Evolutionary conservation across 2,113 vertebrate species (phyloP), one percentile per base, ranked within the genome.

Genomic region (Psittacus erithacus): DNA sequence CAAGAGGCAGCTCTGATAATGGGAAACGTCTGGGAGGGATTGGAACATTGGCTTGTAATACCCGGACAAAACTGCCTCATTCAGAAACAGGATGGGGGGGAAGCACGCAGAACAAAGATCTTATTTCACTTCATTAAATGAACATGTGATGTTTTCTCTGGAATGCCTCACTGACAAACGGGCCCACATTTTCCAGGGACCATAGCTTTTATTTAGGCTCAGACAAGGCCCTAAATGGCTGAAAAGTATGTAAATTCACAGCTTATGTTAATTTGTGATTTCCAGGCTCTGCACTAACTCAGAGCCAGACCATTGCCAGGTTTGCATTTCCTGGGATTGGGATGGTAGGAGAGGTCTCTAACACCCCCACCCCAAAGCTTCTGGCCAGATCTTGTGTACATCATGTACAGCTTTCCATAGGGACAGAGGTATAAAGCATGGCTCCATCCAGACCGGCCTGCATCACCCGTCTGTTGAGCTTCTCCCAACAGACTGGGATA

Each of bases 1-100:
- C 91, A 95, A 96, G 93, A 96, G 91, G 93, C 96, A 95, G 92
- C 64, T 89, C 94, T 91, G 88, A 95, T 95, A 97, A 97, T 96
- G 91, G 83, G 94, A 97, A 97, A 96, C 86, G 67, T 95, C 96
- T 96, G 96, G 76, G 83, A 92, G 76, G 81, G 86, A 86, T 84
- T 94, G 95, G 95, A 96, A 96, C 70, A 69, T 94, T 95, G 96
- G 96, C 86, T 87, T 92, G 83, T 79, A 94, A 89, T 93, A 88
- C 77, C 92, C 3, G 78, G 91, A 91, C 74, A 92, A 93, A 96
- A 96, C 88, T 85, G 91, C 92, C 96, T 97, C 93, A 92, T 96
- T 95, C 88, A 95, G 95, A 93, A 95, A 86, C 92, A 93, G 38
- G 24, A 7, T 41, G 20, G 75, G 67, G 27, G 43, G 11, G 50